Conservation (phyloP, 2,888 invertebrate species). For the Erynnis tages region DNA sequence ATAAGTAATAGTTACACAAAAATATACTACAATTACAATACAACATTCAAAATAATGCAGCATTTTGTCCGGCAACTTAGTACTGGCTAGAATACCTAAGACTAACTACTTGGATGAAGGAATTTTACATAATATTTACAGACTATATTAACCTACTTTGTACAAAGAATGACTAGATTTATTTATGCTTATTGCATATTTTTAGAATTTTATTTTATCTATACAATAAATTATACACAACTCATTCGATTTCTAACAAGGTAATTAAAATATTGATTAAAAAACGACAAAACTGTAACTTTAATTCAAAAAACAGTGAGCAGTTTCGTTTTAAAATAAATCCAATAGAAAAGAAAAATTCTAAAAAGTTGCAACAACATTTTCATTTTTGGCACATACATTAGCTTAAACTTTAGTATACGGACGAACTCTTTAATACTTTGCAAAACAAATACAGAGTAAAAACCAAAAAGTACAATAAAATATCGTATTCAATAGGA, state of each 20-base stretch:
- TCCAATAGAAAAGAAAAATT: not conserved
- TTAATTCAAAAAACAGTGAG: constrained; percentile 32
- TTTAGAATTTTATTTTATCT: constrained; percentile 24
- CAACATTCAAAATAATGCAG: constrained; percentile 53
- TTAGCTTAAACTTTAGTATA: constrained; percentile 33
- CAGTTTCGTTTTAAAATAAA: constrained; percentile 28
- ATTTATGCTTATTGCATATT: constrained; percentile 40
- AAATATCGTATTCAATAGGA: constrained; percentile 8
- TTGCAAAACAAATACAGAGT: constrained; percentile 4
- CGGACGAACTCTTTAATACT: constrained; percentile 29
- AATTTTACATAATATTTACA: constrained; percentile 47
- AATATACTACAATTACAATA: constrained; percentile 60
- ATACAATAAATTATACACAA: not conserved
- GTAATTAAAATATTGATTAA: constrained; percentile 19
- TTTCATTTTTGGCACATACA: constrained; percentile 37
- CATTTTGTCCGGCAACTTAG: constrained; percentile 37
- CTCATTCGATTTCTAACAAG: not conserved
- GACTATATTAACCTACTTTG: constrained; percentile 56
- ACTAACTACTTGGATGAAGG: constrained; percentile 45
- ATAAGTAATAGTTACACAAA: constrained; percentile 60
- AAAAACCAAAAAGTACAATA: not conserved
- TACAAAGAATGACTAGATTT: constrained; percentile 74
- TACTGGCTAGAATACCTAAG: constrained; percentile 34
- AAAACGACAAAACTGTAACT: constrained; percentile 27
- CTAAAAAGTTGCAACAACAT: constrained; percentile 35